Evolutionary conservation across 64 coral and sea anemone genomes (phyloP).

Genomic region (Catalaphyllia jardinei): DNA sequence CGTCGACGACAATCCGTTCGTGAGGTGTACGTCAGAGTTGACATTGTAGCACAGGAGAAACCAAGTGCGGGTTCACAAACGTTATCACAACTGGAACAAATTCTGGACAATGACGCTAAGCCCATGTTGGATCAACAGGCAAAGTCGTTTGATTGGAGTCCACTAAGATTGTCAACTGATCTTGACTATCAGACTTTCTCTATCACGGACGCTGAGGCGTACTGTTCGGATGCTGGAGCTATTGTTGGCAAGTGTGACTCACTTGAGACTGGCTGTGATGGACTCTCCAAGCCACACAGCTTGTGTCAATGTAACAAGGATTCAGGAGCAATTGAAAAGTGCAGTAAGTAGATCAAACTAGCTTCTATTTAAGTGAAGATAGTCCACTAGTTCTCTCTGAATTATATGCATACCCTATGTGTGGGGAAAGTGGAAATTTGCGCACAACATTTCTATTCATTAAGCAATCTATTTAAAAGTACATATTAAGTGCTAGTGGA

Average conservation of each 20-base stretch:
- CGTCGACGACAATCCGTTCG: slow-evolving; percentile 56
- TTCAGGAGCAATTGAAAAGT: slow-evolving; percentile 79
- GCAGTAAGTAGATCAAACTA: slow-evolving; percentile 72
- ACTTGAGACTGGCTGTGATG: slow-evolving; percentile 69
- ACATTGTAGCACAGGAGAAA: slow-evolving; percentile 17
- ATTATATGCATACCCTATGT: background rate
- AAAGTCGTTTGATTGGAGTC: slow-evolving; percentile 73
- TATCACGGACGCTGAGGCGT: slow-evolving; percentile 72
- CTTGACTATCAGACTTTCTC: slow-evolving; percentile 57
- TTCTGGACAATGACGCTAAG: slow-evolving; percentile 50
- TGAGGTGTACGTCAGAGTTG: slow-evolving; percentile 71
- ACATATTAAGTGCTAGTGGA: no score
- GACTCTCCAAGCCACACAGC: slow-evolving; percentile 17
- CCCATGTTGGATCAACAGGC: slow-evolving; percentile 59
- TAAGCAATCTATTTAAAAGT: no score
- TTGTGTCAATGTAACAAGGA: slow-evolving; percentile 70
- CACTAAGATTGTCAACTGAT: slow-evolving; percentile 36
- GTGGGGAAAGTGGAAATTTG: no score
- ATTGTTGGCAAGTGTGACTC: slow-evolving; percentile 76
- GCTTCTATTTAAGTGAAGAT: no score
- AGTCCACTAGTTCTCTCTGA: background rate
- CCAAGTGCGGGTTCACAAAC: slow-evolving; percentile 13
- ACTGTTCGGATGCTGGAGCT: slow-evolving; percentile 76
- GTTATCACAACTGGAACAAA: slow-evolving; percentile 19
- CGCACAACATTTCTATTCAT: no score